Percentiles rank a stretch among this genome's conserved stretches.
These are phyloP conservation scores for Odocoileus hemionus DNA, from an alignment of 2,113 vertebrate genomes.

Conservation along the genomic window DNA sequence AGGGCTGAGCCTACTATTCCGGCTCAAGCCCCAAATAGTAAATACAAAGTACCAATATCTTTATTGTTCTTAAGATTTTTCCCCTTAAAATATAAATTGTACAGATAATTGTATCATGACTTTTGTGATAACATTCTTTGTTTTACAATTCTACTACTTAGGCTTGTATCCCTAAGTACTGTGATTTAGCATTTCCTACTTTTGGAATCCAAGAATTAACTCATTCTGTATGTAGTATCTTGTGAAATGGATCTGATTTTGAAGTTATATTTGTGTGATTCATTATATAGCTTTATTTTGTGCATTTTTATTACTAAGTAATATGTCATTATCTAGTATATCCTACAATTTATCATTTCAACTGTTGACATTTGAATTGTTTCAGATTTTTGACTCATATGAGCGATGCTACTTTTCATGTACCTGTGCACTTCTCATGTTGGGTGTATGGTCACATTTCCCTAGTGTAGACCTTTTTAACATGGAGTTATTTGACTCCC, in stretches of 20 bases:
- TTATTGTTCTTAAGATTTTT: background rate
- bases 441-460: background rate
- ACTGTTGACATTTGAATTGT: background rate
- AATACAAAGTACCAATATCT: background rate
- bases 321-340: background rate
- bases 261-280: background rate
- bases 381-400: background rate
- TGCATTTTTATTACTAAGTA: background rate
- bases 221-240: background rate
- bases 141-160: background rate
- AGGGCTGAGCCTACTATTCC: background rate
- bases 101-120: background rate
- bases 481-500: background rate
- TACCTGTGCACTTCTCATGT: background rate
- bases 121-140: background rate
- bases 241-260: background rate
- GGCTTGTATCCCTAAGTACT: background rate
- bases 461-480: background rate
- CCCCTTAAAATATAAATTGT: background rate
- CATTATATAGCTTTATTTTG: background rate
- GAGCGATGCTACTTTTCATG: background rate
- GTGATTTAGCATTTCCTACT: background rate
- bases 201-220: background rate
- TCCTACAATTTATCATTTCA: background rate
- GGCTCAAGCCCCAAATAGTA: background rate